Evolutionary conservation across 1,140 invertebrate species (phyloP), one percentile per base, ranked within the genome.

Genomic region (Aphelenchoides avenae): DNA sequence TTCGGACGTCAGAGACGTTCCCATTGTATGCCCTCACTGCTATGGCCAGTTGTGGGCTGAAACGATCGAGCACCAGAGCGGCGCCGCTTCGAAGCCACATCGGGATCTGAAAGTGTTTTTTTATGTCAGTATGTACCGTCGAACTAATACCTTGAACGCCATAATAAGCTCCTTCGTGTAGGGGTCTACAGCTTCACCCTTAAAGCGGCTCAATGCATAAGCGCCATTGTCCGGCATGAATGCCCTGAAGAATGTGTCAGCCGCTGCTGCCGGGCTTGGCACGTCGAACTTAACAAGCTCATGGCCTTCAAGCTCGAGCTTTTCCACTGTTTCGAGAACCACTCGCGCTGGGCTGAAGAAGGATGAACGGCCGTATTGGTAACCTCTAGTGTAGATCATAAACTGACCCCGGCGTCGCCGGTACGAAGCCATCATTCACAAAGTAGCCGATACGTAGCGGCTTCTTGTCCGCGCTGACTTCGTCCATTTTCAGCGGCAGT

Each of bases 271-370:
- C 1, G 59, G 41, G 9, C 52, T 13, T 0, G 68, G 68, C 13
- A 76, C 49, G 15, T 61, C 26, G 37, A 73, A 73, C 9, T 3
- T 39, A 7, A 76, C 44, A n/a, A 76, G 24, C 5, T 62, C 48
- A 51, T 73, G 73, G 3, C 71, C 73, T 3, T 31, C 31, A n/a
- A 18, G 47, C 42, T 57, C 50, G 27, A 73, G 47, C 24, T 61
- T 73, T 3, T 53, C 50, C 0, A 76, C 64, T 1, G 69, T 76
- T 13, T 73, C 70, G 4, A 11, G 15, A 6, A 73, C 71, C 11
- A 57, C 62, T 18, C 72, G 61, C 9, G 44, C 61, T 33, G 44
- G 52, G n/a, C 67, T 75, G 43, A 52, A 70, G 65, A 41, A 5
- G 7, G 61, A 11, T 13, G 15, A 39, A 18, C n/a, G 47, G n/a